Percentiles rank a stretch among this genome's conserved stretches.
phyloP scores from a whole-genome alignment of 2,888 invertebrate species.

The Tricholauxania praeusta region DNA sequence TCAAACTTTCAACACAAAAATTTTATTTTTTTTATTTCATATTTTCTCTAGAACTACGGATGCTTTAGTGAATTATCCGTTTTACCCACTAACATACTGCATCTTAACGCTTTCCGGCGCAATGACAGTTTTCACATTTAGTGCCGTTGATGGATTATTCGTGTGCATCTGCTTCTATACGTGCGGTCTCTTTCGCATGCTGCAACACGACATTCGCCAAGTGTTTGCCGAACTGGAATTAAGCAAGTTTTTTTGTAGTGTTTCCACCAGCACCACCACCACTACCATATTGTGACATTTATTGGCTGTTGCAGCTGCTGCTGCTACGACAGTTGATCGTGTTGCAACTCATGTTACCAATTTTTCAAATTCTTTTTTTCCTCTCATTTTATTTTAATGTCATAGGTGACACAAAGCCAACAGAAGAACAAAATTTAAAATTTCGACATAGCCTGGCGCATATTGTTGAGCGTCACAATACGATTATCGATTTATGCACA shows the following conservation, averaged over 20 bases:
- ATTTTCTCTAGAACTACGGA: constrained; percentile 53
- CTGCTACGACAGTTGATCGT: constrained; percentile 3
- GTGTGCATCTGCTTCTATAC: constrained; percentile 62
- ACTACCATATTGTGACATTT: constrained; percentile 4
- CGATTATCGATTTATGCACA: constrained; percentile 63
- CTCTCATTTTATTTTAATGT: not conserved
- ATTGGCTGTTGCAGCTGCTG: constrained; percentile 12
- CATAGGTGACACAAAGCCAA: constrained; percentile 47
- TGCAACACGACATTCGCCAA: constrained; percentile 59
- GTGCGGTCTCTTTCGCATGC: constrained; percentile 57
- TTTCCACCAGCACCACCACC: not conserved
- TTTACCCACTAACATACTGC: constrained; percentile 58
- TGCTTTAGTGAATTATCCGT: constrained; percentile 50
- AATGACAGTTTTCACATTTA: constrained; percentile 61
- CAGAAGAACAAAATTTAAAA: constrained; percentile 52
- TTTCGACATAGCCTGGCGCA: constrained; percentile 50
- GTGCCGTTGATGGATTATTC: constrained; percentile 63
- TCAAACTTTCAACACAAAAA: not conserved
- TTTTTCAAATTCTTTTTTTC: not conserved
- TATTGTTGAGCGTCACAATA: constrained; percentile 60
- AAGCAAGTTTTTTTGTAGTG: constrained; percentile 49
- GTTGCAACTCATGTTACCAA: not conserved
- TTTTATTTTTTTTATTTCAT: constrained; percentile 21
- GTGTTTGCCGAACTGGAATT: constrained; percentile 52
- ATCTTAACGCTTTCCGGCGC: constrained; percentile 57